A percentile compares a stretch with the other conserved stretches of the same genome.
phyloP scores from a whole-genome alignment of 2,797 vertebrate species.

The Phalanger gymnotis region DNA sequence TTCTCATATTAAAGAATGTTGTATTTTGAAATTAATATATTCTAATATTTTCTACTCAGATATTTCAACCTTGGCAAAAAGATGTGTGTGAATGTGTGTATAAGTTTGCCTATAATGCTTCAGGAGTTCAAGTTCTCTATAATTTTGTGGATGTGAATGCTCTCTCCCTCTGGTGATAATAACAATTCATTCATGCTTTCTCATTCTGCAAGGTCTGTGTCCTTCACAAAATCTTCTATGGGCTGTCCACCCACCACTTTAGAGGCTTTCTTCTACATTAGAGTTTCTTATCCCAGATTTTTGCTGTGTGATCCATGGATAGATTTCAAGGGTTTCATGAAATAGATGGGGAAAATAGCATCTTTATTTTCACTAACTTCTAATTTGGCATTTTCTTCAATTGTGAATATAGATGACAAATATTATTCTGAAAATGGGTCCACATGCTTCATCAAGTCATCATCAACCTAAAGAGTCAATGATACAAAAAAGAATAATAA shows the following conservation, averaged over 20 bases:
- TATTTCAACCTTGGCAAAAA: neutral
- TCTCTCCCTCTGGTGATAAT: too few species aligned
- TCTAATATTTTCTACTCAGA: neutral
- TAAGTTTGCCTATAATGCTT: neutral
- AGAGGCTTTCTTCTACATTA: too few species aligned
- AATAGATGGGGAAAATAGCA: neutral
- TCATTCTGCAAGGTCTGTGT: neutral
- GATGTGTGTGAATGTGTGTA: neutral
- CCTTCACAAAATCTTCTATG: neutral
- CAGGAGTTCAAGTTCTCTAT: neutral
- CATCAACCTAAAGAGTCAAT: neutral
- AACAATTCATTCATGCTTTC: neutral
- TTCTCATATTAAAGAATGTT: neutral
- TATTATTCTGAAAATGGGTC: neutral
- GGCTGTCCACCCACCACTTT: neutral
- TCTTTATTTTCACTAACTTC: neutral
- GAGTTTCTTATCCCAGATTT: accelerated
- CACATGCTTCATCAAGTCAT: neutral
- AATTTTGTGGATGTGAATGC: too few species aligned
- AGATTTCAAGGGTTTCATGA: neutral
- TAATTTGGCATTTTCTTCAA: neutral
- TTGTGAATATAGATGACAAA: neutral
- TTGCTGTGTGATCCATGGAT: neutral
- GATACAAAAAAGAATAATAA: neutral
- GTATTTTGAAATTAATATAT: neutral